A percentile compares a stretch with the other conserved stretches of the same genome.
Conservation (phyloP, 2,113 vertebrate genomes). For the Chionis minor region DNA sequence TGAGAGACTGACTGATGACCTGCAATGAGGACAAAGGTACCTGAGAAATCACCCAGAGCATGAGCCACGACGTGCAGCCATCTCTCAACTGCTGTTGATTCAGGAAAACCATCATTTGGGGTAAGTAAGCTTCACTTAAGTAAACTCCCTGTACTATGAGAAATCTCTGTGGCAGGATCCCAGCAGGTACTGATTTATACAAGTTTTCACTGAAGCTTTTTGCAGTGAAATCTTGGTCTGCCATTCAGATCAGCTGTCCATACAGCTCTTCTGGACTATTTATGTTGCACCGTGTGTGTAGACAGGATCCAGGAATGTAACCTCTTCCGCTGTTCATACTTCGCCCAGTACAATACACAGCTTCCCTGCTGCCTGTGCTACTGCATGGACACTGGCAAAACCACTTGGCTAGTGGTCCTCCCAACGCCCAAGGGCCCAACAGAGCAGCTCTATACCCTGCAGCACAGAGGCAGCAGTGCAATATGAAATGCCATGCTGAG, state of each 20-base stretch:
- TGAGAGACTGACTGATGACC: neutral
- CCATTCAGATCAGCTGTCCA: neutral
- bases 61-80: neutral
- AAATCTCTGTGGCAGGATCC: neutral
- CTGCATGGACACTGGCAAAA: neutral
- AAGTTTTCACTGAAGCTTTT: neutral
- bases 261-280: neutral
- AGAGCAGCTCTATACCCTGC: neutral
- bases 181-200: neutral
- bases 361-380: neutral
- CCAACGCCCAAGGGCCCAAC: neutral
- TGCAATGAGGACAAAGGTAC: neutral
- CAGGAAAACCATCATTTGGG: neutral
- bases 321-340: neutral
- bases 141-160: neutral
- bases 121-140: neutral
- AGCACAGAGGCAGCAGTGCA: neutral
- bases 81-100: neutral
- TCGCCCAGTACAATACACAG: neutral
- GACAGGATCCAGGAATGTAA: neutral
- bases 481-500: neutral
- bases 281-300: neutral
- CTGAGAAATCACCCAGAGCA: constrained; percentile 6
- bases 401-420: neutral
- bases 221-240: neutral